Percentiles rank a stretch among this genome's conserved stretches.
Conservation (phyloP, 2,888 invertebrate species). For the Rhimphoctona megacephalus region DNA sequence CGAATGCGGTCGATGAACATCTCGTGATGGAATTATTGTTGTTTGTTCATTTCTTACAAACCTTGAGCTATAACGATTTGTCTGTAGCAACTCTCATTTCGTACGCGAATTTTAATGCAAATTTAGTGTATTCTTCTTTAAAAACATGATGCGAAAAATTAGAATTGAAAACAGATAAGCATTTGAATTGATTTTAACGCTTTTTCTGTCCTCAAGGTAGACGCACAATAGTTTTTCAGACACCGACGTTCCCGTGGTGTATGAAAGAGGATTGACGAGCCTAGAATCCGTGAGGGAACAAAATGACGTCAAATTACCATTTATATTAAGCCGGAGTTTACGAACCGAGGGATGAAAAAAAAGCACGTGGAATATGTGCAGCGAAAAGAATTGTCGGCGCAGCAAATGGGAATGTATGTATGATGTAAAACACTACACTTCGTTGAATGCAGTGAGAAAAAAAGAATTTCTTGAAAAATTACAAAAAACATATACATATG, state of each 20-base stretch:
- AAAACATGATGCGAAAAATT: neutral
- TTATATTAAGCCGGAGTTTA: conserved; percentile 62
- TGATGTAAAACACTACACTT: neutral
- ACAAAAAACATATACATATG: neutral
- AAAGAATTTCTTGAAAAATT: neutral
- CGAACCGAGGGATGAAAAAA: conserved; percentile 17
- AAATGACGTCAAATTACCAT: conserved; percentile 62
- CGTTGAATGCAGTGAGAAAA: neutral
- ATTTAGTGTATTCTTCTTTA: neutral
- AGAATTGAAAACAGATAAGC: neutral
- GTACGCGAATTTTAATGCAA: neutral
- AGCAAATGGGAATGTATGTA: neutral
- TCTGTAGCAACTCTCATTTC: neutral
- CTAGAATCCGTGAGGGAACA: conserved; percentile 34
- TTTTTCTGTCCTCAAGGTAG: neutral
- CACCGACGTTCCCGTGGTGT: conserved; percentile 6
- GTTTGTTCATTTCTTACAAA: neutral
- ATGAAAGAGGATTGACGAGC: conserved; percentile 25
- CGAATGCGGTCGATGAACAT: neutral
- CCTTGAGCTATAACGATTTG: too few species aligned
- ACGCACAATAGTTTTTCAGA: neutral
- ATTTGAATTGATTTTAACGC: neutral
- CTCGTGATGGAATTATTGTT: neutral
- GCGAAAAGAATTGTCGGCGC: conserved; percentile 35
- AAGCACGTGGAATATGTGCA: conserved; percentile 29